Percentiles rank a stretch among this genome's conserved stretches.
Conservation (phyloP, 2,797 vertebrate genomes). For the Peromyscus eremicus region DNA sequence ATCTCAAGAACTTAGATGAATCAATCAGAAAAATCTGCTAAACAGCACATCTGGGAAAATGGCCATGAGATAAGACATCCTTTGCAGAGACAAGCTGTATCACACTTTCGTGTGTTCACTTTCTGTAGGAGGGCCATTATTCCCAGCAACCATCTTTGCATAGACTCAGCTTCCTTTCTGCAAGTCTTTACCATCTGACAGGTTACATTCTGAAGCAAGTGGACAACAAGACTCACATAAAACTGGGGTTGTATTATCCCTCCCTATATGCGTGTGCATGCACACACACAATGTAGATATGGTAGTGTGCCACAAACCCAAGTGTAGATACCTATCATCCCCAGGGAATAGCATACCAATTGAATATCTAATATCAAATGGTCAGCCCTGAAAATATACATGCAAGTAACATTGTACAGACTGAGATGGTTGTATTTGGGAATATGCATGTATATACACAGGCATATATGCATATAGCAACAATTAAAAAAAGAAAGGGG, state of each 20-base stretch:
- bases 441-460: not conserved
- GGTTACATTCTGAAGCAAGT: not conserved
- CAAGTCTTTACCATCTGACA: not conserved
- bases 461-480: not conserved
- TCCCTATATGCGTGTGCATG: conserved; percentile 82
- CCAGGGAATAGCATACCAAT: not conserved
- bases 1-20: not conserved
- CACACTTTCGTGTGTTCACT: not conserved
- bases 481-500: not conserved
- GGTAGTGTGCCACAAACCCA: conserved; percentile 87
- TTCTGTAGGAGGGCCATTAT: not conserved
- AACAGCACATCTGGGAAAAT: not conserved
- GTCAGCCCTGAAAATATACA: not conserved
- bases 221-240: conserved; percentile 72
- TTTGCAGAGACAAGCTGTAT: not conserved
- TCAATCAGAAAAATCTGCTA: not conserved
- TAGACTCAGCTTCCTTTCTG: not conserved
- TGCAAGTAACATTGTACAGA: not conserved
- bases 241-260: conserved; percentile 81
- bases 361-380: not conserved
- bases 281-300: conserved; percentile 85
- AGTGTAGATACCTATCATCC: conserved; percentile 88
- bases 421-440: not conserved
- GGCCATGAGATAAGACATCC: not conserved
- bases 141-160: not conserved